phyloP scores from a whole-genome alignment of 2,113 vertebrate species.

The Rhynchomys soricoides region DNA sequence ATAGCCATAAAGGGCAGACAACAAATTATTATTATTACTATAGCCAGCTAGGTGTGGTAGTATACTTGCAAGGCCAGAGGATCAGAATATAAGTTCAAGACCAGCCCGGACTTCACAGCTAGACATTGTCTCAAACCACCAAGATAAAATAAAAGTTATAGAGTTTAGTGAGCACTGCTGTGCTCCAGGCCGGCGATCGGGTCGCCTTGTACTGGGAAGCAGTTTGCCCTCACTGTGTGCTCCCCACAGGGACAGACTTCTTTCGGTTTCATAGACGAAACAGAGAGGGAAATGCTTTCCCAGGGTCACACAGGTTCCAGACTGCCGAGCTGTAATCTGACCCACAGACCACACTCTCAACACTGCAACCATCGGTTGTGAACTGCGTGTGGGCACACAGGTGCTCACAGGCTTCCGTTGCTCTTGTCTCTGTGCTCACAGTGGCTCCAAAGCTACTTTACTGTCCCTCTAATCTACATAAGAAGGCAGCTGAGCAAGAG shows the following conservation, averaged over 20 bases:
- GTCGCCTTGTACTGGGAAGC: background rate
- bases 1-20: background rate
- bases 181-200: background rate
- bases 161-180: background rate
- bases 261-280: constrained; percentile 32
- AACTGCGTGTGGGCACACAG: no score
- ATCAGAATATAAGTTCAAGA: background rate
- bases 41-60: background rate
- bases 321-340: background rate
- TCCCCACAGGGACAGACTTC: background rate
- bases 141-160: background rate
- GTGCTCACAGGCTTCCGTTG: fast-evolving
- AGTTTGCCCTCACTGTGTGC: background rate
- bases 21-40: no score
- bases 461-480: background rate
- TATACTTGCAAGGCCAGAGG: background rate
- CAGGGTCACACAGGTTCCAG: background rate
- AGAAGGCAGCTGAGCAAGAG: background rate
- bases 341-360: background rate
- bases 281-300: background rate
- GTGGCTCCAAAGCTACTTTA: fast-evolving
- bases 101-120: background rate
- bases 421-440: background rate
- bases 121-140: background rate
- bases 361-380: no score